Percentiles rank a stretch among this genome's conserved stretches.
These are phyloP conservation scores for Pagetopsis macropterus DNA, from an alignment of 2,797 vertebrate species.

Conservation along the genomic window DNA sequence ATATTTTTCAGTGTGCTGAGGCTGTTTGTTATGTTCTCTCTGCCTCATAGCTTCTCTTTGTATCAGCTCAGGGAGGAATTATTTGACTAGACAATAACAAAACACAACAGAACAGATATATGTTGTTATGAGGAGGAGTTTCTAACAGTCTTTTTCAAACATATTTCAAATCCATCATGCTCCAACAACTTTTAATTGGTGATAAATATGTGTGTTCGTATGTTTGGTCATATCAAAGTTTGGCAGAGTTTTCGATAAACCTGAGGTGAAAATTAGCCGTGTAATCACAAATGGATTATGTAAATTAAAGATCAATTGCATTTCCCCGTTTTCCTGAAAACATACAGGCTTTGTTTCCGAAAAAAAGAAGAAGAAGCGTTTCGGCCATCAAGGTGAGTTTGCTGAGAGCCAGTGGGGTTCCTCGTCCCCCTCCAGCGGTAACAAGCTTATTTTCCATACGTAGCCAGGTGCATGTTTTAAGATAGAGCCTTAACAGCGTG, in stretches of 20 bases:
- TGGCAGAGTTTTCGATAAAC: conserved; percentile 63
- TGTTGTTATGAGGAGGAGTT: conserved; percentile 15
- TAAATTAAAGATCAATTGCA: conserved; percentile 80
- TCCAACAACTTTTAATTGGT: conserved; percentile 43
- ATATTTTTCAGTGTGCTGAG: conserved; percentile 28
- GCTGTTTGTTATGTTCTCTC: conserved; percentile 41
- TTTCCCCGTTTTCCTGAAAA: conserved; percentile 67
- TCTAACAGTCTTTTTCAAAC: conserved; percentile 15
- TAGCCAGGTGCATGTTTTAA: conserved; percentile 86
- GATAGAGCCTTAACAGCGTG: conserved; percentile 79
- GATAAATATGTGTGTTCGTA: conserved; percentile 58
- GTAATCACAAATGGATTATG: conserved; percentile 80
- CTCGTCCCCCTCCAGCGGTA: conserved; percentile 74
- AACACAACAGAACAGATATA: conserved; percentile 23
- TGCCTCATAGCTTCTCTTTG: conserved; percentile 28
- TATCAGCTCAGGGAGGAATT: conserved; percentile 27
- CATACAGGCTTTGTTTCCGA: conserved; percentile 63
- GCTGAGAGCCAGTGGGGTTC: conserved; percentile 73
- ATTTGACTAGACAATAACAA: conserved; percentile 55
- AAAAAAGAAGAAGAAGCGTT: conserved; percentile 27
- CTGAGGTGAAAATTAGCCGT: conserved; percentile 66
- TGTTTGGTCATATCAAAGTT: conserved; percentile 71
- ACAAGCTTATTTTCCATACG: conserved; percentile 77
- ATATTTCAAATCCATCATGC: conserved; percentile 20
- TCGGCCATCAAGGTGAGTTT: conserved; percentile 77